These are phyloP conservation scores for Portevinia maculata DNA, from an alignment of 2,888 invertebrate genomes.

Conservation along the genomic window DNA sequence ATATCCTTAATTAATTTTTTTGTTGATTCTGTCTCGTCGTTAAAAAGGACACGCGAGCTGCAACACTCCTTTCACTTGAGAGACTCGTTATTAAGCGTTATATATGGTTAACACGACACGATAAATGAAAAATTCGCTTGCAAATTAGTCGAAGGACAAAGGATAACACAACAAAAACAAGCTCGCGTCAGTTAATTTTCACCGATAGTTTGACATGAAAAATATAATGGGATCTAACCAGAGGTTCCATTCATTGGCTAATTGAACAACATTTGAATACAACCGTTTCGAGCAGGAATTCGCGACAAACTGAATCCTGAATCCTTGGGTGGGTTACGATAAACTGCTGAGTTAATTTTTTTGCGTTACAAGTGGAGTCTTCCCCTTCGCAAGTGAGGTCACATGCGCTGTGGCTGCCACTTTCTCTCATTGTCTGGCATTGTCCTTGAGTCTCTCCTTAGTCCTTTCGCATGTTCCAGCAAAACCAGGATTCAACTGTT, in stretches of 20 bases:
- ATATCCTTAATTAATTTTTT: slow-evolving; percentile 69
- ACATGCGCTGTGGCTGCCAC: slow-evolving; percentile 63
- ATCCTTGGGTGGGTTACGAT: slow-evolving; percentile 46
- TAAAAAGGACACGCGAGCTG: slow-evolving; percentile 47
- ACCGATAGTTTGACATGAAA: slow-evolving; percentile 8
- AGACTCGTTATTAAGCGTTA: slow-evolving; percentile 61
- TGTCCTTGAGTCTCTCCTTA: slow-evolving; percentile 55
- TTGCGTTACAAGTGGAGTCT: slow-evolving; percentile 14
- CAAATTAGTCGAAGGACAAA: slow-evolving; percentile 44
- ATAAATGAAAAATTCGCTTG: slow-evolving; percentile 38
- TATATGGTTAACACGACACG: slow-evolving; percentile 46
- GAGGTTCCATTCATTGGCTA: slow-evolving; percentile 52
- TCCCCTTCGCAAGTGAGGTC: slow-evolving; percentile 62
- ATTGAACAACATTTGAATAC: slow-evolving; percentile 37
- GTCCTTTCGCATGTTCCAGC: slow-evolving; percentile 22
- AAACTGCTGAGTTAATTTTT: slow-evolving; percentile 23
- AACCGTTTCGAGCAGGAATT: slow-evolving; percentile 70
- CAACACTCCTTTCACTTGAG: slow-evolving; percentile 53
- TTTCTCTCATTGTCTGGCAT: slow-evolving; percentile 33
- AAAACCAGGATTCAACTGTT: slow-evolving; percentile 67
- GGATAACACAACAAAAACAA: slow-evolving; percentile 3
- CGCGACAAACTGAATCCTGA: slow-evolving; percentile 71
- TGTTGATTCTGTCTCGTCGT: not conserved
- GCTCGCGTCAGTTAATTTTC: slow-evolving; percentile 44
- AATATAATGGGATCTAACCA: slow-evolving; percentile 32